Percentiles rank a stretch among this genome's conserved stretches.
Evolutionary conservation across 1,140 invertebrate genomes (phyloP).

Genomic region (Aphelenchoides besseyi): DNA sequence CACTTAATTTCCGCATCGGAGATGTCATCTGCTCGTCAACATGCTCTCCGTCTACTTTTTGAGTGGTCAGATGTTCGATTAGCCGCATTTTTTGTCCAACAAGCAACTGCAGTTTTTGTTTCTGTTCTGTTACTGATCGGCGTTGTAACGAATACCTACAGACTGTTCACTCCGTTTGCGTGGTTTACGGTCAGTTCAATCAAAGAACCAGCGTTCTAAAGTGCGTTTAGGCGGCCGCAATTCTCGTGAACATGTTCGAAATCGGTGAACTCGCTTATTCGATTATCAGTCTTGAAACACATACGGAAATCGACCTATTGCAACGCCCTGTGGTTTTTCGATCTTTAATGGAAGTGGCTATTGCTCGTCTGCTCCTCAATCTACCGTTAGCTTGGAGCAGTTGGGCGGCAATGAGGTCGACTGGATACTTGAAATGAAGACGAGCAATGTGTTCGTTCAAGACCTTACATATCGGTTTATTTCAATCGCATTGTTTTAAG

Average conservation of each 20-base stretch:
- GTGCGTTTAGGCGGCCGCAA: not conserved
- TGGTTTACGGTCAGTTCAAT: not conserved
- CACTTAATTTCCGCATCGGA: not conserved
- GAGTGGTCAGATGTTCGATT: not conserved
- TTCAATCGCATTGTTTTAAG: no score
- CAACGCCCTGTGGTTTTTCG: not conserved
- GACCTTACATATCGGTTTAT: no score
- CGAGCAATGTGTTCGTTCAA: no score
- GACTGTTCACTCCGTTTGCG: not conserved
- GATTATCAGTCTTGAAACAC: not conserved
- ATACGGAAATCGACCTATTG: not conserved
- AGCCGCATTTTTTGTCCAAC: not conserved
- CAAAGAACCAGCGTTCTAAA: not conserved
- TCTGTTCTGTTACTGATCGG: not conserved
- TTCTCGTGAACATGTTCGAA: not conserved
- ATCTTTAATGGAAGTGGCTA: not conserved
- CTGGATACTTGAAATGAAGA: no score
- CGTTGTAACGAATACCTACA: not conserved
- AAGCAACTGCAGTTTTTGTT: not conserved
- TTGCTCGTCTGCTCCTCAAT: not conserved
- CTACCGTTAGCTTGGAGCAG: not conserved
- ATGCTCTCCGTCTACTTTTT: not conserved
- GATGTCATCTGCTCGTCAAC: not conserved
- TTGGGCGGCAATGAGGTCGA: not conserved
- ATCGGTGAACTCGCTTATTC: not conserved